A percentile compares a stretch with the other conserved stretches of the same genome.
Evolutionary conservation across 2,888 invertebrate species (phyloP).

Genomic region (Imbricaverruca yamaguchii): DNA sequence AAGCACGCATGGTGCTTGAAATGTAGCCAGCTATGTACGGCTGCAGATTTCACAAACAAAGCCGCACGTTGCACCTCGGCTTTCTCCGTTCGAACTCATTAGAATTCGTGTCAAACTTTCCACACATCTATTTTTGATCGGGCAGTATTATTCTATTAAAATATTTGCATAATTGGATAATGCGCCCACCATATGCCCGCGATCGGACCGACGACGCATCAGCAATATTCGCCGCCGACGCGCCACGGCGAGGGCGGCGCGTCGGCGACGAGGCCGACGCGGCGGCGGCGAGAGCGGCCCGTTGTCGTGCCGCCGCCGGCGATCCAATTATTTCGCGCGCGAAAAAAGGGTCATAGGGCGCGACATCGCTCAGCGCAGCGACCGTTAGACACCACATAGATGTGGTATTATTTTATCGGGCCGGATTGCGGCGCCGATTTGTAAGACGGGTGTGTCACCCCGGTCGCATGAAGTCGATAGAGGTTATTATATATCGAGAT

Average conservation of each 20-base stretch:
- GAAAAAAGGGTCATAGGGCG: neutral
- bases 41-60: no score
- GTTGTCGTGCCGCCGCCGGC: neutral
- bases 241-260: neutral
- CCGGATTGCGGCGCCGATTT: conserved; percentile 12
- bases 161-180: conserved; percentile 21
- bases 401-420: conserved; percentile 1
- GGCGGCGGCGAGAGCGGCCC: neutral
- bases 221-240: conserved; percentile 2
- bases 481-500: conserved; percentile 22
- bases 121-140: conserved; percentile 15
- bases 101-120: conserved; percentile 17
- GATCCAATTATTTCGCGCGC: neutral
- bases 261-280: neutral
- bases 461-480: conserved; percentile 9
- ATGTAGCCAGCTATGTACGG: no score
- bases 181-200: conserved; percentile 3
- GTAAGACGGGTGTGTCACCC: neutral
- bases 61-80: no score
- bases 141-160: conserved; percentile 17
- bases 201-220: neutral
- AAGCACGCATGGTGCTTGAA: no score
- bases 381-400: neutral
- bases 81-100: neutral
- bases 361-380: neutral